phyloP scores from a whole-genome alignment of 2,888 invertebrate species.

The Pasiphila rectangulata region DNA sequence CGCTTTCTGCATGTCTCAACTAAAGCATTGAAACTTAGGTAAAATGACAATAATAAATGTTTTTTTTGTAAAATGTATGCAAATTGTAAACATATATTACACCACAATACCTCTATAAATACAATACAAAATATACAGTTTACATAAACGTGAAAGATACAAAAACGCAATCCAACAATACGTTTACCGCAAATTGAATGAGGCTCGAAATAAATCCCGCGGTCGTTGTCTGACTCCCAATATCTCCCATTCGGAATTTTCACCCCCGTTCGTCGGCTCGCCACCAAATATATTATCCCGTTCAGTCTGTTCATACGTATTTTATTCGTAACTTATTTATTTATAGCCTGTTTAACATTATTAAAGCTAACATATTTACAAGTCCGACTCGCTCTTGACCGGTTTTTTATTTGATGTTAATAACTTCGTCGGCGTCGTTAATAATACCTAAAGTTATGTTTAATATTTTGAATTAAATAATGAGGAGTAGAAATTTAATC shows the following conservation, averaged over 20 bases:
- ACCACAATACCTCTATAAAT: too few species aligned
- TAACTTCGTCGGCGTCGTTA: too few species aligned
- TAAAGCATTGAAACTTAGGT: background rate
- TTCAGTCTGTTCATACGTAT: constrained; percentile 41
- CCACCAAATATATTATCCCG: constrained; percentile 49
- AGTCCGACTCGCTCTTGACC: too few species aligned
- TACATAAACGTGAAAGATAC: constrained; percentile 52
- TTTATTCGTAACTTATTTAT: constrained; percentile 37
- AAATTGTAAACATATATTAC: too few species aligned
- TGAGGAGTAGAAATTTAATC: constrained; percentile 47
- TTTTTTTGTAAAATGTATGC: too few species aligned
- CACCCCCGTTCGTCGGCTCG: constrained; percentile 68
- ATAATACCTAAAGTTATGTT: constrained; percentile 17
- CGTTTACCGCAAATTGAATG: constrained; percentile 77
- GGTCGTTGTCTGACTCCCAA: constrained; percentile 72
- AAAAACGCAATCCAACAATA: constrained; percentile 72
- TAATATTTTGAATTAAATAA: constrained; percentile 27
- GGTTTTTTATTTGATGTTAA: constrained; percentile 2
- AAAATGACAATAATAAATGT: too few species aligned
- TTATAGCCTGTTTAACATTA: constrained; percentile 29
- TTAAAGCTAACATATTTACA: constrained; percentile 19
- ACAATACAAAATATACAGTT: constrained; percentile 44
- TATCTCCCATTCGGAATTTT: constrained; percentile 61
- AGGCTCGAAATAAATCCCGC: constrained; percentile 75
- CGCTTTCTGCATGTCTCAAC: constrained; percentile 45